Conservation (phyloP, 2,797 vertebrate genomes). For the Halcyon chelicuti region DNA sequence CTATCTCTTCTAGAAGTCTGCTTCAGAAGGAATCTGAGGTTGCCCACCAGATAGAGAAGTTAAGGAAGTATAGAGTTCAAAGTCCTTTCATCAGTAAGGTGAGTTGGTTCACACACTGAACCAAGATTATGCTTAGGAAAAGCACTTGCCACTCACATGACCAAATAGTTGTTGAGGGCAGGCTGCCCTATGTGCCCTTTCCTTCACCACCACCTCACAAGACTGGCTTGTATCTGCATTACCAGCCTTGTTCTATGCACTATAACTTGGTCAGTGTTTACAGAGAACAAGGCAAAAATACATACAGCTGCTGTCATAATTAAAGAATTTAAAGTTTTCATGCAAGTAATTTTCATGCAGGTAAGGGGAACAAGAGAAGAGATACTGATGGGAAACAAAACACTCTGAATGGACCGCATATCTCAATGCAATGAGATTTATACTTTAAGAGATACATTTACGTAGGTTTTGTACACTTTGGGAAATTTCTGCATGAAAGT, state of each 20-base stretch:
- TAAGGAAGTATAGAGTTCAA: background rate
- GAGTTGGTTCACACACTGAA: background rate
- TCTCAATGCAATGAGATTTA: background rate
- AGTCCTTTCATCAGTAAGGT: background rate
- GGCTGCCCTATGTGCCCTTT: background rate
- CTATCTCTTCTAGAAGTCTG: background rate
- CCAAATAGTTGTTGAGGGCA: background rate
- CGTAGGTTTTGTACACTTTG: background rate
- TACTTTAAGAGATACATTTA: background rate
- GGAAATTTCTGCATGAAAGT: background rate
- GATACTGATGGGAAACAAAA: background rate
- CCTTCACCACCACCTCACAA: background rate
- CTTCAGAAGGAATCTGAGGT: background rate
- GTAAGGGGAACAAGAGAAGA: background rate
- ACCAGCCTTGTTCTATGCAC: background rate
- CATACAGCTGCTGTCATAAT: background rate
- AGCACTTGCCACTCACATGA: background rate
- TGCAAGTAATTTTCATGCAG: slow-evolving; percentile 25
- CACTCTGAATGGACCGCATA: background rate
- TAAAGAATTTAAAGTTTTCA: background rate
- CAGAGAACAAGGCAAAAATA: background rate
- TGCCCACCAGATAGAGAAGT: background rate
- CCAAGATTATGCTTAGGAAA: background rate
- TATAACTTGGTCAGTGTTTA: background rate
- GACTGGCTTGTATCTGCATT: background rate